Evolutionary conservation across 2,888 invertebrate genomes (phyloP).

Genomic region (Vesta saturnalis): DNA sequence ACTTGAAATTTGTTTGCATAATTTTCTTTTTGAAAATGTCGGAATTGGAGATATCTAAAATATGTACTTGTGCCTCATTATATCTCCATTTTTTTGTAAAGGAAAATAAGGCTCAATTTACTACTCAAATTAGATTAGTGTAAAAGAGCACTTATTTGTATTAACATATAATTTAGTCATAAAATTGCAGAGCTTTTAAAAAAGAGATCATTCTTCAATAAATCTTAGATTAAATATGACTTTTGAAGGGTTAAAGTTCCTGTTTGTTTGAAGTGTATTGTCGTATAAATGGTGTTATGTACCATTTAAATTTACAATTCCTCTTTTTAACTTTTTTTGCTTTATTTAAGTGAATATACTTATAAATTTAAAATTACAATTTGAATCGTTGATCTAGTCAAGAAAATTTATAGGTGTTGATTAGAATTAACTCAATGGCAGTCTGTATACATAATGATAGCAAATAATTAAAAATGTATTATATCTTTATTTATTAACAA

Average conservation of each 20-base stretch:
- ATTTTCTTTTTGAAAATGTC: slow-evolving; percentile 15
- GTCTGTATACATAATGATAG: no score
- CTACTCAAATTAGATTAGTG: slow-evolving; percentile 22
- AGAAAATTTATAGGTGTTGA: not conserved
- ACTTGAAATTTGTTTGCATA: slow-evolving; percentile 13
- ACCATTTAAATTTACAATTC: not conserved
- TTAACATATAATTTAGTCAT: slow-evolving; percentile 16
- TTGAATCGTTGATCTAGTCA: slow-evolving; percentile 1
- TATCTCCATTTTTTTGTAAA: slow-evolving; percentile 19
- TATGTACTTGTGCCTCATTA: slow-evolving; percentile 12
- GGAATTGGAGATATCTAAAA: slow-evolving; percentile 6
- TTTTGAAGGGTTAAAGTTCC: slow-evolving; percentile 9
- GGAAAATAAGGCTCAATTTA: slow-evolving; percentile 26
- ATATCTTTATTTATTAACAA: no score
- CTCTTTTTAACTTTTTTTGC: not conserved
- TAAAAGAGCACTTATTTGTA: slow-evolving; percentile 20
- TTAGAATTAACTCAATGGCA: not conserved
- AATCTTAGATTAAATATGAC: slow-evolving; percentile 1
- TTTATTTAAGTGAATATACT: not conserved
- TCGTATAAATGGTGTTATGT: not conserved
- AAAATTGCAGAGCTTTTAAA: slow-evolving; percentile 21
- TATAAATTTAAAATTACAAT: no score
- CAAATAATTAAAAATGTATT: no score
- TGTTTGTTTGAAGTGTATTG: slow-evolving; percentile 6
- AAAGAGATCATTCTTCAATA: not conserved